These are phyloP conservation scores for Crax fasciolata DNA, from an alignment of 2,797 vertebrate genomes.

Conservation along the genomic window DNA sequence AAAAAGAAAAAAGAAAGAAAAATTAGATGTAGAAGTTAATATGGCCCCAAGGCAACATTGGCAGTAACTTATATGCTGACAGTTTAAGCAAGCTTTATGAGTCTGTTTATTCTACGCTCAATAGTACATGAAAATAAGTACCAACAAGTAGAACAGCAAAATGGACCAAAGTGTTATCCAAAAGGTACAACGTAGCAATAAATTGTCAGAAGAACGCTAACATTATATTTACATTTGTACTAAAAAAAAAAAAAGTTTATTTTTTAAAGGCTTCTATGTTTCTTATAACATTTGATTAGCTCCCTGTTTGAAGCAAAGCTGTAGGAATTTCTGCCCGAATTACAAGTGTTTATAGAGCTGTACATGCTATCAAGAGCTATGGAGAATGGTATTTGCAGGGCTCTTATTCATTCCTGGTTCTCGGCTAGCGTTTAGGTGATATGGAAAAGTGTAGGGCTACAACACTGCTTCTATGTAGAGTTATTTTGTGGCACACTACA, in stretches of 20 bases:
- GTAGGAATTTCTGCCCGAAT: neutral
- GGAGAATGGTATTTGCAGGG: neutral
- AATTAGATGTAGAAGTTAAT: slow-evolving; percentile 73
- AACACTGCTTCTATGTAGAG: neutral
- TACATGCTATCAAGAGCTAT: neutral
- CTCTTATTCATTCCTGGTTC: neutral
- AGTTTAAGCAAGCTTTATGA: slow-evolving; percentile 69
- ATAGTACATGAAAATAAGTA: slow-evolving; percentile 55
- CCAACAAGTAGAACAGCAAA: slow-evolving; percentile 66
- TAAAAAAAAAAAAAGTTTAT: neutral
- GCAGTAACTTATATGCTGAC: slow-evolving; percentile 73
- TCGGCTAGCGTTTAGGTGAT: neutral
- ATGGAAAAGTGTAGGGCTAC: neutral
- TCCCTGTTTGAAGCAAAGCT: neutral
- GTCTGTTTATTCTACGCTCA: slow-evolving; percentile 72
- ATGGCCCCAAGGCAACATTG: slow-evolving; percentile 69
- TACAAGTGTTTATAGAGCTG: neutral
- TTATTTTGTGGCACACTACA: neutral
- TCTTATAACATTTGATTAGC: neutral
- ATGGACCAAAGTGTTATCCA: slow-evolving; percentile 69
- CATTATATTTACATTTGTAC: slow-evolving; percentile 27
- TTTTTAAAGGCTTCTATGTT: neutral
- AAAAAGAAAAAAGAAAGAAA: slow-evolving; percentile 31
- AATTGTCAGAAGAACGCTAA: slow-evolving; percentile 60
- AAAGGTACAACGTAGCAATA: slow-evolving; percentile 68